phyloP scores from a whole-genome alignment of 2,888 invertebrate species.

The Brenthis daphne region DNA sequence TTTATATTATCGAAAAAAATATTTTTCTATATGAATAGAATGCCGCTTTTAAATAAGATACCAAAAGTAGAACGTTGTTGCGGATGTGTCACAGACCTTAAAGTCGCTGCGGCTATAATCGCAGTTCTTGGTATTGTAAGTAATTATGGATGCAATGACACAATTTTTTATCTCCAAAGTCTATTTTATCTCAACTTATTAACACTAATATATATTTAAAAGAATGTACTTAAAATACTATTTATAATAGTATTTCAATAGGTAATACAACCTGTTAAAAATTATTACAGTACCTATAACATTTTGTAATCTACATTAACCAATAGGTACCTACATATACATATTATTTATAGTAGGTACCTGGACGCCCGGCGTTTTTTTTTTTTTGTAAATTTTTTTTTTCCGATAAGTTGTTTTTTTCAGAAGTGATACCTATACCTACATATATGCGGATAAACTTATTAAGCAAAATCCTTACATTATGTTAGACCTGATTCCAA shows the following conservation, averaged over 20 bases:
- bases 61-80: conserved; percentile 35
- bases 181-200: not conserved
- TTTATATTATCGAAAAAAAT: conserved; percentile 28
- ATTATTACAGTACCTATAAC: too few species aligned
- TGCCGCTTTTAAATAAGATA: conserved; percentile 38
- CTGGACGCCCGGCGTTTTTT: too few species aligned
- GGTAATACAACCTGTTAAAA: too few species aligned
- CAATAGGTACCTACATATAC: too few species aligned
- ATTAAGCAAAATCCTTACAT: too few species aligned
- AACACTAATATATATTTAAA: not conserved
- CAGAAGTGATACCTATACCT: too few species aligned
- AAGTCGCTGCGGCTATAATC: conserved; percentile 59
- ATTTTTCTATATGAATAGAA: conserved; percentile 30
- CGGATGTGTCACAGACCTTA: conserved; percentile 57
- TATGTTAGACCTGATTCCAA: too few species aligned
- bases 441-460: too few species aligned
- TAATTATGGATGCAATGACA: conserved; percentile 30
- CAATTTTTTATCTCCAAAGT: not conserved
- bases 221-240: not conserved
- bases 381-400: too few species aligned
- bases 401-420: too few species aligned
- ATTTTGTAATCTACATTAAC: too few species aligned
- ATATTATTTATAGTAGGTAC: too few species aligned
- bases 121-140: conserved; percentile 62
- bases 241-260: not conserved